Conservation (phyloP, 2,797 vertebrate species). For the Parauchenoglanis punctatus region DNA sequence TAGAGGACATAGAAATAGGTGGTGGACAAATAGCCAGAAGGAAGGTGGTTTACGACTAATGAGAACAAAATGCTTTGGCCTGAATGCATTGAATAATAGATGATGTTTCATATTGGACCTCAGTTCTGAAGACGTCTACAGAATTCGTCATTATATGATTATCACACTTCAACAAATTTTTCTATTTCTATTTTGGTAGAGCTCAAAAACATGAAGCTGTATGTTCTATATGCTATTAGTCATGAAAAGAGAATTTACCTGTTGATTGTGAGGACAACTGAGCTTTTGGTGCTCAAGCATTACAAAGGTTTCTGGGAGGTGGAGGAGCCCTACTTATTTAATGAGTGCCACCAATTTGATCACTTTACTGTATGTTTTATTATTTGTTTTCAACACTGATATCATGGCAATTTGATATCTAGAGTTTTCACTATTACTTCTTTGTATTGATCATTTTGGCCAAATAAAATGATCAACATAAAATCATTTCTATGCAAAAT, state of each 20-base stretch:
- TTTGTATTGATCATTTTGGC: too few relatives aligned
- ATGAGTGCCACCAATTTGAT: not conserved
- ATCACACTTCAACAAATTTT: not conserved
- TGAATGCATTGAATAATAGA: not conserved
- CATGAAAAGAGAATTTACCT: not conserved
- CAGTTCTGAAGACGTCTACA: not conserved
- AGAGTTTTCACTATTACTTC: not conserved
- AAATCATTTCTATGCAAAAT: not conserved
- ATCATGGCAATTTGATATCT: not conserved
- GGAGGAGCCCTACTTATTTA: not conserved
- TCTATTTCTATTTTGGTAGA: not conserved
- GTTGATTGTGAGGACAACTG: not conserved
- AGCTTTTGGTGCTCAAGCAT: not conserved
- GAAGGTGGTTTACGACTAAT: slow-evolving; percentile 2
- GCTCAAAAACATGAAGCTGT: not conserved
- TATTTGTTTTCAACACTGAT: not conserved
- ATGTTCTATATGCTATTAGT: not conserved
- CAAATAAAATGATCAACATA: not conserved
- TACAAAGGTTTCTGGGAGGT: too few relatives aligned
- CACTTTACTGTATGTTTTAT: not conserved
- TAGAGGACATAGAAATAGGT: slow-evolving; percentile 20
- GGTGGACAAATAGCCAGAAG: slow-evolving; percentile 13
- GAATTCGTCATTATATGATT: not conserved
- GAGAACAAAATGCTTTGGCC: not conserved
- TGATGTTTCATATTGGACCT: not conserved